phyloP scores from a whole-genome alignment of 2,888 invertebrate species.

The Ferrisia virgata region DNA sequence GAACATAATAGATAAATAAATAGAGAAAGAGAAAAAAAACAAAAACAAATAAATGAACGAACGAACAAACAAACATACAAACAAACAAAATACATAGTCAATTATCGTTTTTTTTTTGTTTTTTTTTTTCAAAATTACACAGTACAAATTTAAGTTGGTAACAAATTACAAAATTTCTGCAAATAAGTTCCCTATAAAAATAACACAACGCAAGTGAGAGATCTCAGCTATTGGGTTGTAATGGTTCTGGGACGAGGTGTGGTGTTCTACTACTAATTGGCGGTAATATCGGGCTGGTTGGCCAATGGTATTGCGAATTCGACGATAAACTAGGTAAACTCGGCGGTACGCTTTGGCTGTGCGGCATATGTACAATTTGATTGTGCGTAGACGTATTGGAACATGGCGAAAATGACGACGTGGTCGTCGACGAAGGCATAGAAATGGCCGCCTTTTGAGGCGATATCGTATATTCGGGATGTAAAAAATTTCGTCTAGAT shows the following conservation, averaged over 20 bases:
- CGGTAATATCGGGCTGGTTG: conserved; percentile 60
- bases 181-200: conserved; percentile 41
- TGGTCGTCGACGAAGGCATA: conserved; percentile 53
- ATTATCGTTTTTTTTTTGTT: no score
- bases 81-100: conserved; percentile 5
- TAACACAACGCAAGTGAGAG: conserved; percentile 33
- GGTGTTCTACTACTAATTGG: conserved; percentile 67
- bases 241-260: conserved; percentile 67
- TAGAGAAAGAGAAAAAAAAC: neutral
- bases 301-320: conserved; percentile 50
- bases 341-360: conserved; percentile 48
- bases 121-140: conserved; percentile 33
- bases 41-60: no score
- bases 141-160: conserved; percentile 41
- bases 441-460: conserved; percentile 1
- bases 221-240: conserved; percentile 51
- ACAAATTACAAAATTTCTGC: conserved; percentile 43
- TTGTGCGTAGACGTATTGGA: conserved; percentile 49
- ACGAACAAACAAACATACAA: no score
- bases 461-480: conserved; percentile 75
- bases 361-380: conserved; percentile 36
- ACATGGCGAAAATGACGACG: conserved; percentile 7
- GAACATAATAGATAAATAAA: neutral
- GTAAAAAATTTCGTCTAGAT: conserved; percentile 71
- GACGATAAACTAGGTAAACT: conserved; percentile 49